These are phyloP conservation scores for Conomelus anceps DNA, from an alignment of 2,888 invertebrate genomes.

Conservation along the genomic window DNA sequence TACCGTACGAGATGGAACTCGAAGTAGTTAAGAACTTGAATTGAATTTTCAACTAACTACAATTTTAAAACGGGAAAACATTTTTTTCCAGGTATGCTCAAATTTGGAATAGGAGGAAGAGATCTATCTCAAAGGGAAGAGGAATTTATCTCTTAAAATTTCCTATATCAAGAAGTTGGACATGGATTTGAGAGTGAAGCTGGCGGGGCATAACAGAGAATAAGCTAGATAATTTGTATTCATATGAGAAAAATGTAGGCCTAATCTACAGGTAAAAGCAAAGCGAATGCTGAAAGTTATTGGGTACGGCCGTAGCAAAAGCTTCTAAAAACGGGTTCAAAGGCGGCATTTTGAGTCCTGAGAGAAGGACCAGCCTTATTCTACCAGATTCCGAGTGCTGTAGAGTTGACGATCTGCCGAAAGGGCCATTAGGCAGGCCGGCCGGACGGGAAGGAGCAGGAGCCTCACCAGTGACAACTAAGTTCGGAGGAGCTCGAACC, in stretches of 20 bases:
- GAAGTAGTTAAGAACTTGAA: too few relatives aligned
- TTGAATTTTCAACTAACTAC: too few relatives aligned
- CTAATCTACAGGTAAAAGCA: neutral
- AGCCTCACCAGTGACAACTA: slow-evolving; percentile 60
- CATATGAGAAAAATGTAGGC: neutral
- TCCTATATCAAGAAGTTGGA: neutral
- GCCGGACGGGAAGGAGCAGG: slow-evolving; percentile 26
- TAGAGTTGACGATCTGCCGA: slow-evolving; percentile 45
- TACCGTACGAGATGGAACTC: too few relatives aligned
- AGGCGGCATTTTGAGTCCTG: neutral
- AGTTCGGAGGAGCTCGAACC: slow-evolving; percentile 60
- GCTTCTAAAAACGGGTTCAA: neutral
- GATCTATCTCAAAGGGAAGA: neutral
- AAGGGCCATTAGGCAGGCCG: slow-evolving; percentile 37
- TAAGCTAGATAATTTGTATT: neutral
- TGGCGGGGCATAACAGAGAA: neutral
- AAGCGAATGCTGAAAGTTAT: neutral
- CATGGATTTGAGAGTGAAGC: neutral
- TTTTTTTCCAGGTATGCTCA: too few relatives aligned
- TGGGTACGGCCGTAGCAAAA: neutral
- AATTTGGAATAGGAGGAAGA: neutral
- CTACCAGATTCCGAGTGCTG: slow-evolving; percentile 47
- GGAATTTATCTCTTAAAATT: neutral
- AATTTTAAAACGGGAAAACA: too few relatives aligned
- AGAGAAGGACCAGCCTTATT: neutral